Evolutionary conservation across 2,888 invertebrate species (phyloP).

Genomic region (Drosophila helvetica): DNA sequence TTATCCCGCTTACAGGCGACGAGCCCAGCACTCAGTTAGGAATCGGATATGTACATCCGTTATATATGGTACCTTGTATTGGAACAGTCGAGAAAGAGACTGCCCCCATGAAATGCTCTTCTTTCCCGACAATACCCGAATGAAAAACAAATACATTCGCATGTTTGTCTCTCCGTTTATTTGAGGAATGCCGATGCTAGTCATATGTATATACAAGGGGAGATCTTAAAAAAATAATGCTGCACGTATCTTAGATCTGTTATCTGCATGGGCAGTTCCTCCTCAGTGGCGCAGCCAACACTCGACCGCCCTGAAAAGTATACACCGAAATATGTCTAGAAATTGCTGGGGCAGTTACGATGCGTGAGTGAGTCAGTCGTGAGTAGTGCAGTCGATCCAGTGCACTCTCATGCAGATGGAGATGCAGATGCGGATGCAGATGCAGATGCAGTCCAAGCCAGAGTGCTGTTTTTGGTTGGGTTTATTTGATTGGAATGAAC

Average conservation of each 20-base stretch:
- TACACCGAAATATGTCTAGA: constrained; percentile 23
- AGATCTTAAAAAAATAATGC: neutral
- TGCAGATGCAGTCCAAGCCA: neutral
- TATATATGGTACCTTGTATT: constrained; percentile 18
- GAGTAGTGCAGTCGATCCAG: neutral
- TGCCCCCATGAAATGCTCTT: neutral
- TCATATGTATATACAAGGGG: neutral
- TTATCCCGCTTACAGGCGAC: neutral
- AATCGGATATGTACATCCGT: neutral
- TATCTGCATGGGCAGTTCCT: neutral
- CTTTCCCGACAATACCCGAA: neutral
- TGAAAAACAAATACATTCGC: neutral
- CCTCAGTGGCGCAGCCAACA: constrained; percentile 6
- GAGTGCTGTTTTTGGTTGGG: neutral
- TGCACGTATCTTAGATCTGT: no score
- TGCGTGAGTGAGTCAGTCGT: no score
- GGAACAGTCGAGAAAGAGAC: neutral
- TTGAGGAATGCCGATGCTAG: neutral
- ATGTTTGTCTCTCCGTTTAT: neutral
- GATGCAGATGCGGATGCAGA: neutral
- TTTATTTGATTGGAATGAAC: neutral
- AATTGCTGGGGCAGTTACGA: neutral
- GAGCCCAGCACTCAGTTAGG: neutral
- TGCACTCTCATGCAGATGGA: no score
- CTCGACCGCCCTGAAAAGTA: constrained; percentile 14